Evolutionary conservation across 1,140 invertebrate genomes (phyloP).

Genomic region (Conopomorpha cramerella): DNA sequence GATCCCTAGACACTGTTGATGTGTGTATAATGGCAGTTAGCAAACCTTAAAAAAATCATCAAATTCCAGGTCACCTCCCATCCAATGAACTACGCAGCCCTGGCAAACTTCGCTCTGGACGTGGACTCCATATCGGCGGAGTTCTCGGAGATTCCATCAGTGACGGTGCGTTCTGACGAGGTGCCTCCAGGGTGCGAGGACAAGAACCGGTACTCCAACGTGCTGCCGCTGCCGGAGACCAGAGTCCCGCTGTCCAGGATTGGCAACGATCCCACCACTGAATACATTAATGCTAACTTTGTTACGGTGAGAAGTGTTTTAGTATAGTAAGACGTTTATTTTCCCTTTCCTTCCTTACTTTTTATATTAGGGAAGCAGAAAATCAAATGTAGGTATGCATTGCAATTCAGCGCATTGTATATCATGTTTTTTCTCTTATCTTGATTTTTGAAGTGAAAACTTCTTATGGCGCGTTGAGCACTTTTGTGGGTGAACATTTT

Average conservation of each 20-base stretch:
- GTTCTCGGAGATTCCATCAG: conserved; percentile 77
- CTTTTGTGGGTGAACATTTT: too few relatives aligned
- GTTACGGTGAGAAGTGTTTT: conserved; percentile 67
- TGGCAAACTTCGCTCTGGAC: conserved; percentile 75
- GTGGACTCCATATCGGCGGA: conserved; percentile 76
- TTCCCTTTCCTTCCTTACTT: too few relatives aligned
- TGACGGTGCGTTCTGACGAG: conserved; percentile 77
- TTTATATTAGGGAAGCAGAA: too few relatives aligned
- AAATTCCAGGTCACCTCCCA: conserved; percentile 69
- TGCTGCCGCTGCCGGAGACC: conserved; percentile 88
- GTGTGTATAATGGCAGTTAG: too few relatives aligned
- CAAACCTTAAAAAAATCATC: too few relatives aligned
- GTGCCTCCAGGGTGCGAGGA: conserved; percentile 84
- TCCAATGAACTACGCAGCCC: conserved; percentile 72
- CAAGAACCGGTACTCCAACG: conserved; percentile 93
- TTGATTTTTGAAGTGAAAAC: not conserved
- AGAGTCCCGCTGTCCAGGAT: conserved; percentile 74
- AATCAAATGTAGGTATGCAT: too few relatives aligned
- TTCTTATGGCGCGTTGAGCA: too few relatives aligned
- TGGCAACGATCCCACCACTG: conserved; percentile 74
- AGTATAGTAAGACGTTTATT: too few relatives aligned
- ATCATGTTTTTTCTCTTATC: too few relatives aligned
- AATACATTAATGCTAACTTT: conserved; percentile 94
- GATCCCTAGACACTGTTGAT: too few relatives aligned
- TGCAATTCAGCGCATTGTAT: too few relatives aligned